These are phyloP conservation scores for Atlantisia rogersi DNA, from an alignment of 2,113 vertebrate genomes.

Conservation along the genomic window DNA sequence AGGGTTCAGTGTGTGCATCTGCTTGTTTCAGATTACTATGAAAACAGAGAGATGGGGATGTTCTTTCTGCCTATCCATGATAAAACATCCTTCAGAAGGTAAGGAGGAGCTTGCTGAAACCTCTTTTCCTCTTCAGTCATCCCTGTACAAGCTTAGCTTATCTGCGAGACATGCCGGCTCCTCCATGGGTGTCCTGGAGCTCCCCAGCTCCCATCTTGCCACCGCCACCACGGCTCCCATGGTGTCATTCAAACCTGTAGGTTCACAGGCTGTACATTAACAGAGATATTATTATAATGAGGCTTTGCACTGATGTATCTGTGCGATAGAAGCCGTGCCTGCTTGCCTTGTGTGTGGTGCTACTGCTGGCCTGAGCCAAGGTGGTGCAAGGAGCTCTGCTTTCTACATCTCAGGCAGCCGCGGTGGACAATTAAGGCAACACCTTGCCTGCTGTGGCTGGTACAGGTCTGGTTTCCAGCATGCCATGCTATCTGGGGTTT, in stretches of 20 bases:
- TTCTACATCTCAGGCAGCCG: background rate
- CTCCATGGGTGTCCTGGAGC: background rate
- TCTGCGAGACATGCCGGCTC: background rate
- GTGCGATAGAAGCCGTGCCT: background rate
- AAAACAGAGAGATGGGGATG: background rate
- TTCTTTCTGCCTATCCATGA: background rate
- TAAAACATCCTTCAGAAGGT: background rate
- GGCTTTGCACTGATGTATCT: background rate
- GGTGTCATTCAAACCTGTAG: background rate
- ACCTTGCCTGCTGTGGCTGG: background rate
- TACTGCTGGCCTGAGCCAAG: background rate
- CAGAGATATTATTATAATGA: background rate
- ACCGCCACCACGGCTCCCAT: rapidly evolving
- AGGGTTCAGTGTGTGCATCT: rapidly evolving
- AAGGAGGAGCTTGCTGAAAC: background rate
- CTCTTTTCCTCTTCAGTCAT: background rate
- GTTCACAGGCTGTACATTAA: no score
- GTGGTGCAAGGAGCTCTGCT: background rate
- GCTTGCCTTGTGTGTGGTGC: background rate
- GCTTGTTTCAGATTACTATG: background rate
- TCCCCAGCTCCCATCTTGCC: rapidly evolving
- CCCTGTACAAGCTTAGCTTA: background rate
- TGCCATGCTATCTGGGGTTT: background rate
- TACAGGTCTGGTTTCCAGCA: background rate
- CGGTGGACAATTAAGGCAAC: background rate